Conservation (phyloP, 1,140 invertebrate genomes). For the Achroia grisella region DNA sequence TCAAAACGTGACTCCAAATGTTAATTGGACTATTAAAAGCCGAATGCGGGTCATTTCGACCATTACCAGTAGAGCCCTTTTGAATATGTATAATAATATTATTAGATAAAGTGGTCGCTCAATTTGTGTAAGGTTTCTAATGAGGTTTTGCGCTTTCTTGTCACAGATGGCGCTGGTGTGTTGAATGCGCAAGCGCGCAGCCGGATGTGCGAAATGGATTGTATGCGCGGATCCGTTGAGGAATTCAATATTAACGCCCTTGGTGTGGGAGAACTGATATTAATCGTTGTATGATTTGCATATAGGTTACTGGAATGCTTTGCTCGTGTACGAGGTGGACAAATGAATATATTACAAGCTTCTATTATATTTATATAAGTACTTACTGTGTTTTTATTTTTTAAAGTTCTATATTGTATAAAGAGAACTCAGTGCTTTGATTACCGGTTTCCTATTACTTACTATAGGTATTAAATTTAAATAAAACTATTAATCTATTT, state of each 20-base stretch:
- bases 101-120: conserved; percentile 66
- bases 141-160: conserved; percentile 72
- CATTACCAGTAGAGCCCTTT: conserved; percentile 65
- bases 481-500: no score
- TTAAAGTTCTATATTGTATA: no score
- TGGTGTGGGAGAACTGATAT: conserved; percentile 23
- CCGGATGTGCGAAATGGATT: conserved; percentile 66
- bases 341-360: no score
- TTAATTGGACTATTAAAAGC: conserved; percentile 71
- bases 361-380: no score
- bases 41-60: conserved; percentile 71
- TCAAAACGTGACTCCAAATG: conserved; percentile 69
- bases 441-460: no score
- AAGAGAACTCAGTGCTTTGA: no score
- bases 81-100: conserved; percentile 74
- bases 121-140: conserved; percentile 71
- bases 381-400: no score
- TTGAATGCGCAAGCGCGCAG: conserved; percentile 61
- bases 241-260: conserved; percentile 50
- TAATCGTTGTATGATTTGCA: conserved; percentile 1
- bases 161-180: conserved; percentile 55
- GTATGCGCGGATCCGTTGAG: conserved; percentile 44
- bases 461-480: no score
- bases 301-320: no score
- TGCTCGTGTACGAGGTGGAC: no score